Base-by-base conservation (phyloP, 2,888 invertebrate genomes). In the Epistrophe eligans region DNA sequence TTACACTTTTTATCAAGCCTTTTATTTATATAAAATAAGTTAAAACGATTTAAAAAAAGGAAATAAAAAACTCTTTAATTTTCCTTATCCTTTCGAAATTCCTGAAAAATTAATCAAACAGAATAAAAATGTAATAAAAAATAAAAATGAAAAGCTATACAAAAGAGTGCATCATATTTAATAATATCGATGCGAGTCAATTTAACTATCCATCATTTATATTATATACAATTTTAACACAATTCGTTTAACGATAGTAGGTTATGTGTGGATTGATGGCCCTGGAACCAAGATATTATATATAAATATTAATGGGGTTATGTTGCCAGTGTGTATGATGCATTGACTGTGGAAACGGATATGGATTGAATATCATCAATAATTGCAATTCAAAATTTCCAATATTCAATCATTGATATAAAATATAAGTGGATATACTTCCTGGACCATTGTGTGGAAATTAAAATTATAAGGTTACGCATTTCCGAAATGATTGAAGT, bases 341-440 rank as follows among this genome's bases (percentile, higher is more conserved):
- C 17, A 13, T 35, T 40, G 19, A 60, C 38, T 60, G 50, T 64
- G 45, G 17, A 55, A 73, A 73, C 70, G 83, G 74, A 74, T 79
- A 73, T 43, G 62, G 48, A 55, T 79, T 74, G 79, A 74, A 79
- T 79, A 79, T 79, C 83, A 84, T 79, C 62, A 84, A 84, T 84
- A 79, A 67, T 79, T 73, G 67, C 83, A 70, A 84, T 70, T 84
- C 62, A 79, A 55, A 55, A 70, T 84, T 80, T 62, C 48, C 57
- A 71, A 55, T 48, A 70, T 45, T 70, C 74, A 70, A 67, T 71
- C 74, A 79, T 67, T 32, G 55, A 28, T 55, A 55, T 15, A 55
- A 43, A 50, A 40, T 11, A 28, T n/a, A 52, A 28, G 40, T 74
- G 28, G 19, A 13, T 58, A 57, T 40, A 57, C 40, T 52, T 73